Evolutionary conservation across 2,888 invertebrate genomes (phyloP), one percentile per base, ranked within the genome.

Genomic region (Meliscaeva auricollis): DNA sequence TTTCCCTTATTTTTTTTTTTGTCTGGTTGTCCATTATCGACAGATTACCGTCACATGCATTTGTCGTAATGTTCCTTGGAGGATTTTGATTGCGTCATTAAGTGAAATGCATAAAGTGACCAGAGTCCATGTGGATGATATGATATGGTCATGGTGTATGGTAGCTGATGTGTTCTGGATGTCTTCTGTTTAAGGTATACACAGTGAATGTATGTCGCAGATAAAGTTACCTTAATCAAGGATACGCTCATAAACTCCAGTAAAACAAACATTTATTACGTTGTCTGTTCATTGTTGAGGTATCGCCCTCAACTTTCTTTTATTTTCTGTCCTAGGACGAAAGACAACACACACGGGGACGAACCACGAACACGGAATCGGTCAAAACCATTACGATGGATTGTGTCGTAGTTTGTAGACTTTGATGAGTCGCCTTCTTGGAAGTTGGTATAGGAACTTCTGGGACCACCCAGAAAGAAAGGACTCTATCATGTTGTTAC

Each of bases 401-500:
- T 52, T 62, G 69, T 56, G 56, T 73, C 26, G 50, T 50, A 66
- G 73, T 74, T 58, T 48, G 54, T 72, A 74, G 73, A 68, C 78
- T 66, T 56, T 76, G 70, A 75, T 66, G 70, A 38, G 15, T 35
- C 50, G 58, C n/a, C n/a, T n/a, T n/a, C n/a, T 60, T 6, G 15
- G 15, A 5, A 15, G 15, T 20, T 17, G 35, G n/a, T 0, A 17
- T 6, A 1, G 50, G 13, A 8, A 8, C 35, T 38, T 38, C 3
- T 9, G 60, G 44, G 84, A 79, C 84, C 79, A 79, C 81, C 85
- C 81, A 85, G 76, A 80, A 85, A 30, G 22, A 76, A 85, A 66
- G 84, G 85, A 85, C 85, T 85, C 85, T 81, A 69, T 85, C 85
- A 85, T 85, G 85, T 85, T 85, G 56, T 85, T 69, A 85, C 76